Conservation (phyloP, 2,888 invertebrate genomes). For the Ischnura elegans region DNA sequence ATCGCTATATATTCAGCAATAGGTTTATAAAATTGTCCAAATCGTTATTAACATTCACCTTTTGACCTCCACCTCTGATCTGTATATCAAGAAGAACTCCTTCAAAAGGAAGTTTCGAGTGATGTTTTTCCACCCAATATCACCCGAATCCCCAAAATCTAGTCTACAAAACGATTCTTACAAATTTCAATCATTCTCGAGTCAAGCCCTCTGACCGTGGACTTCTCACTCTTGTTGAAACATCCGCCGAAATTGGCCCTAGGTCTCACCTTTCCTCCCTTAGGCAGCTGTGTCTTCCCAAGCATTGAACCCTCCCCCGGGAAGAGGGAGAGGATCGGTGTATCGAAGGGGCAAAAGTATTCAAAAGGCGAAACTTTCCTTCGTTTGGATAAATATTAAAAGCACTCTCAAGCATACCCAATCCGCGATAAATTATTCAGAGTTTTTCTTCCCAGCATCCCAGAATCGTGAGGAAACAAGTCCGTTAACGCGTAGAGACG, state of each 20-base stretch:
- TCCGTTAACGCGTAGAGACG: not conserved
- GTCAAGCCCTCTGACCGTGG: not conserved
- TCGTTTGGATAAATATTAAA: not conserved
- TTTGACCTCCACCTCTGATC: too few relatives aligned
- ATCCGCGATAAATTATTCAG: constrained; percentile 16
- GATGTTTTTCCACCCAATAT: too few relatives aligned
- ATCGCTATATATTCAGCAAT: too few relatives aligned
- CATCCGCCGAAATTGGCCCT: not conserved
- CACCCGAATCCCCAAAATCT: too few relatives aligned
- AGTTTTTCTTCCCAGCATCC: constrained; percentile 3
- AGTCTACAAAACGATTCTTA: too few relatives aligned
- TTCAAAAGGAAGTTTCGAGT: too few relatives aligned
- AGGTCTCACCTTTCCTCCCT: not conserved
- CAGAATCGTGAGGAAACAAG: not conserved
- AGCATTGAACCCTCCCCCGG: not conserved
- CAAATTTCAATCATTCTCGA: too few relatives aligned
- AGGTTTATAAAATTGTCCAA: too few relatives aligned
- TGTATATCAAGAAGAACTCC: too few relatives aligned
- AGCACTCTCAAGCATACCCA: not conserved
- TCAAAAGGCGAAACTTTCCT: not conserved
- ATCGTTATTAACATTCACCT: too few relatives aligned
- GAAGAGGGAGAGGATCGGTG: not conserved
- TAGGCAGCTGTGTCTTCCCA: not conserved
- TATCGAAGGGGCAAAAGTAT: not conserved
- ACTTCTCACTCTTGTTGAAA: not conserved